Evolutionary conservation across 2,797 vertebrate species (phyloP), one percentile per base, ranked within the genome.

Genomic region (Erethizon dorsatum): DNA sequence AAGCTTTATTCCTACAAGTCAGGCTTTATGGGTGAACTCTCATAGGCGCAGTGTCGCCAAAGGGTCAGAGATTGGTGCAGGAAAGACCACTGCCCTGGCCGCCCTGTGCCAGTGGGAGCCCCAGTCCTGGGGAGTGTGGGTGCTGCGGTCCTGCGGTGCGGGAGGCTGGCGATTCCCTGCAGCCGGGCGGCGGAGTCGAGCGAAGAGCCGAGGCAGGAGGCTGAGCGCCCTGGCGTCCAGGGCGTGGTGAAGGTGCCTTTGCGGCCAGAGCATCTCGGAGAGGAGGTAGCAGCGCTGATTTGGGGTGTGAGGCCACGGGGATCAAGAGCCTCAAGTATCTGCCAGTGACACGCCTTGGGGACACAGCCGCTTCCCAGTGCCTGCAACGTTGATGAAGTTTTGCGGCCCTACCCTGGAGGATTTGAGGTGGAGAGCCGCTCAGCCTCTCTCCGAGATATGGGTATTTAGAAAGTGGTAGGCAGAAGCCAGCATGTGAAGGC

Each of bases 21-120:
- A 94, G 82, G 56, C 82, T 97, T 95, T 90, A 37, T 69, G 93
- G 85, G 67, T 93, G 80, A 83, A 83, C 80, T 96, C 52, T 96
- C 47, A 28, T 52, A 94, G 93, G 67, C 0, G 6, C 83, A 82
- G 5, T 75, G 2, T 54, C 77, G 37, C 52, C 57, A 59, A 59
- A 47, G 59, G 31, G 47, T 85, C 45, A 90, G 87, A 75, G 83
- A 88, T 52, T 52, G 20, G 56, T 90, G 63, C 18, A 63, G 83
- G 75, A 50, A 94, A 88, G 57, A 47, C 56, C 26, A 28, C n/a
- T 50, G 56, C 2, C 28, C 75, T 96, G 96, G 65, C 41, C 37
- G 6, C 13, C 88, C 88, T 79, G 37, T 47, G 9, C 57, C 45
- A 45, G 33, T 87, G 78, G 80, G 9, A 92, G 77, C 28, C 20